Conservation (phyloP, 2,888 invertebrate genomes). For the Melinaea menophilus region DNA sequence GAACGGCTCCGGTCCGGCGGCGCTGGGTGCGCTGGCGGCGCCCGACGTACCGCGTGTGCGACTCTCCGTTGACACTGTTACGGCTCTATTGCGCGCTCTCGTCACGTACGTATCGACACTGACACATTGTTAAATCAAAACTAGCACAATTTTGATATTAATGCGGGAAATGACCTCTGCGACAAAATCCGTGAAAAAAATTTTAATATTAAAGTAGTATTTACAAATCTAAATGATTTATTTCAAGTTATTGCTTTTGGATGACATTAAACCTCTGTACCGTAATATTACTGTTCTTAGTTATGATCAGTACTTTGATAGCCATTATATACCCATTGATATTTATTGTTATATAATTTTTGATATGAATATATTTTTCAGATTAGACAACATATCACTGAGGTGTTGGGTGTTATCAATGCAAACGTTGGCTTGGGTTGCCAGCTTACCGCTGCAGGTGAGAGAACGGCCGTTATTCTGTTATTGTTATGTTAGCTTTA, state of each 20-base stretch:
- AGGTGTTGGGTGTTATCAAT: slow-evolving; percentile 89
- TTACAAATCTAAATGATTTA: too few species aligned
- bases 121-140: background rate
- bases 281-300: background rate
- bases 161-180: too few species aligned
- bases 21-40: slow-evolving; percentile 56
- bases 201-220: too few species aligned
- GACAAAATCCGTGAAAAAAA: too few species aligned
- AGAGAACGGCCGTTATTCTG: slow-evolving; percentile 11
- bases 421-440: slow-evolving; percentile 85
- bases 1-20: slow-evolving; percentile 79
- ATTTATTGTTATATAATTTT: too few species aligned
- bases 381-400: slow-evolving; percentile 65
- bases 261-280: too few species aligned
- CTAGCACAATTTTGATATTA: too few species aligned
- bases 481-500: background rate
- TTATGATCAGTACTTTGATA: too few species aligned
- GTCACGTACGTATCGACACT: slow-evolving; percentile 46
- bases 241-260: too few species aligned
- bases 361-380: slow-evolving; percentile 35
- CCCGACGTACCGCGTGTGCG: slow-evolving; percentile 71
- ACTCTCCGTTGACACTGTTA: slow-evolving; percentile 67
- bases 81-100: slow-evolving; percentile 57
- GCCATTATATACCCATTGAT: too few species aligned
- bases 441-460: slow-evolving; percentile 75